Evolutionary conservation across 2,113 vertebrate genomes (phyloP).

Genomic region (Axis porcinus): DNA sequence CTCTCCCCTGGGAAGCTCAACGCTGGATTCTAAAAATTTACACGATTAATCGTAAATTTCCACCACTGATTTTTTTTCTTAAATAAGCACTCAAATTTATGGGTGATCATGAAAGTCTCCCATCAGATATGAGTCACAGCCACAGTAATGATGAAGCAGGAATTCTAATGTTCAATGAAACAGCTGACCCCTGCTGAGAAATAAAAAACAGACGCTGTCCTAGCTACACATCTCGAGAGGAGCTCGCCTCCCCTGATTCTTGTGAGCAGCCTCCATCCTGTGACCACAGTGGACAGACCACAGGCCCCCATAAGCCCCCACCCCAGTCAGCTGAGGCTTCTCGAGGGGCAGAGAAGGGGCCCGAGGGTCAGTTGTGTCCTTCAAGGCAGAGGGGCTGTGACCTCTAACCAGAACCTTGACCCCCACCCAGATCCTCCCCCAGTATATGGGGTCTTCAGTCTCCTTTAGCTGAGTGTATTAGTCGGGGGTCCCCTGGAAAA

Average conservation of each 20-base stretch:
- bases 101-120: conserved; percentile 34
- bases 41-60: background rate
- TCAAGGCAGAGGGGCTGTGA: background rate
- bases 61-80: background rate
- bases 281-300: rapidly evolving
- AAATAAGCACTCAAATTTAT: conserved; percentile 49
- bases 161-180: conserved; percentile 24
- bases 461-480: background rate
- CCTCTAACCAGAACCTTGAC: background rate
- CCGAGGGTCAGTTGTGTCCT: rapidly evolving
- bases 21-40: background rate
- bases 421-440: rapidly evolving
- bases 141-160: background rate
- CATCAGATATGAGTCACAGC: conserved; percentile 11
- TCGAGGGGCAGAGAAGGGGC: rapidly evolving
- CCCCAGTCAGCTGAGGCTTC: no score
- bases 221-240: rapidly evolving
- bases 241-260: rapidly evolving
- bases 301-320: rapidly evolving
- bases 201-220: background rate
- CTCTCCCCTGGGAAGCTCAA: rapidly evolving
- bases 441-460: rapidly evolving
- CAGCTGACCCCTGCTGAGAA: background rate
- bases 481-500: background rate
- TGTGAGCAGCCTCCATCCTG: rapidly evolving